Evolutionary conservation across 2,888 invertebrate species (phyloP), one percentile per base, ranked within the genome.

Genomic region (Nipponacmea schrenckii): DNA sequence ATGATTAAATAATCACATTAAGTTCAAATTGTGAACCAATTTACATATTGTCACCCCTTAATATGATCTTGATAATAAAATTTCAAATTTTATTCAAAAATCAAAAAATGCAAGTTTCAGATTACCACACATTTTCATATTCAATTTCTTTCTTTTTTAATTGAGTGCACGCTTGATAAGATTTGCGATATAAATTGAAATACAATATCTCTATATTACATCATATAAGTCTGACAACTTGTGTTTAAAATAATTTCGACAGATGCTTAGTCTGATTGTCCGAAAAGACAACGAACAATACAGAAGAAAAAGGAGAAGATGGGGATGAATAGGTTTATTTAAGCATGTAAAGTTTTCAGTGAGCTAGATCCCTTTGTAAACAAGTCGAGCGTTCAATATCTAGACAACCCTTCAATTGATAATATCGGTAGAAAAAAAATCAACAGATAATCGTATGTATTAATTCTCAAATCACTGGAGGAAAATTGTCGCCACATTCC

Each of bases 391-490:
- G 56, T 56, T 24, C 56, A 24, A 56, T 56, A 56, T 24, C 56
- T 56, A 24, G 24, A 24, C 56, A 56, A 10, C 56, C 56, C 20
- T 24, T 56, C 20, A 56, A 56, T 56, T 56, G 56, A 56, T 56
- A 24, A 56, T 56, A 56, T 56, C 56, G 56, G 56, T 20, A 56
- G 20, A 14, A 56, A 56, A 50, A 12, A 56, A 56, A 56, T 56
- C 56, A 56, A 24, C 56, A 39, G 56, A 56, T 56, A 56, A 56
- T 56, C 56, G 56, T 56, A 56, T 56, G 56, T 56, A 20, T 56
- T 20, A 56, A 39, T 39, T 56, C 56, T 24, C 24, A 24, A 56
- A 56, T 56, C 56, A 56, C 20, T 56, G 56, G 24, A 56, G 56
- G 56, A 24, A 56, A 56, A 24, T 12, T 56, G 56, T 56, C 56